Base-by-base conservation (phyloP, 64 coral and sea anemone species). In the Montipora sp. region DNA sequence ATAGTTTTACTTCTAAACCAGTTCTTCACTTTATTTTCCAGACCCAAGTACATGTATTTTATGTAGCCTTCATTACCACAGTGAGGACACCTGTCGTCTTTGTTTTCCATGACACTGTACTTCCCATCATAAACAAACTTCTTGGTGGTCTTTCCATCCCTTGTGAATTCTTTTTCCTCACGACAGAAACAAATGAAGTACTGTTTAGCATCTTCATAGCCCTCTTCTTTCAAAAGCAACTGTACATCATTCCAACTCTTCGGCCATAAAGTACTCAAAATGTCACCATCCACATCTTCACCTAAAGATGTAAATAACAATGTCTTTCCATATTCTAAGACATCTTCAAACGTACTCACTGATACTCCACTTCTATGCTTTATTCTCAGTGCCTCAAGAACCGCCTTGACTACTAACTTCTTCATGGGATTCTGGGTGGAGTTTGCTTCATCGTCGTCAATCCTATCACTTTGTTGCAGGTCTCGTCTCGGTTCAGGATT, bases 351-450 rank as follows among this genome's bases (percentile, higher is more conserved):
- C 7, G 83, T 91, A 51, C 59, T 77, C 10, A 78, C 51, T 13
- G 89, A 95, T 20, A 78, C 47, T 83, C 89, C 89, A 91, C 82
- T 80, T 68, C 91, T 55, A 47, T 95, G 27, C 76, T 51, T 81
- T 58, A 95, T 95, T 73, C 61, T 95, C 36, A 92, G 89, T 67
- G 94, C 94, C 68, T 95, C 87, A 75, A 95, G 66, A 36, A 95
- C 94, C 22, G 89, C 93, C n/a, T 95, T 79, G 76, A 95, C 51
- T 23, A 95, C 80, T 51, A 80, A 86, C 49, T 89, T 88, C 53
- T 77, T 92, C 67, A 91, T 15, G 21, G 65, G 83, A 59, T 73
- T 92, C 49, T 4, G 71, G 22, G 9, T 70, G 66, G 66, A 15
- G 66, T 16, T 70, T 19, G 65, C n/a, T 13, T 68, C 60, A 46